phyloP scores from a whole-genome alignment of 2,113 vertebrate species.

The Apeltes quadracus region DNA sequence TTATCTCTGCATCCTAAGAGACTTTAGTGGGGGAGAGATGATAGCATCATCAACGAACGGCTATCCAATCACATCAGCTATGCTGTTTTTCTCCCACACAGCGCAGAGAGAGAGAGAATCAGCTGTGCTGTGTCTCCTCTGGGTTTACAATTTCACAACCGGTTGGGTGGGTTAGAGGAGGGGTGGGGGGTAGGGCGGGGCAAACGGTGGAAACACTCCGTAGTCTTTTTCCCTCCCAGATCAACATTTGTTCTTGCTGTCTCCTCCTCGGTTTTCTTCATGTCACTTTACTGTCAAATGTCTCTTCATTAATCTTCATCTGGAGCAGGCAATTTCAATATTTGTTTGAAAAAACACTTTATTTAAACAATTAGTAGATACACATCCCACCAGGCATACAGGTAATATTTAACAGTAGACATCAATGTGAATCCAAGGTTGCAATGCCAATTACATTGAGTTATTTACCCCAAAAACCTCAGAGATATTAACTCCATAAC shows the following conservation, averaged over 20 bases:
- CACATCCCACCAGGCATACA: background rate
- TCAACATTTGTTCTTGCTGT: constrained; percentile 14
- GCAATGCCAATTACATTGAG: background rate
- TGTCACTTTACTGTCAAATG: constrained; percentile 40
- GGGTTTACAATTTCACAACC: too few relatives aligned
- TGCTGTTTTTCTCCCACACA: constrained; percentile 28
- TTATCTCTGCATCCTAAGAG: constrained; percentile 1
- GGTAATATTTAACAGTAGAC: background rate
- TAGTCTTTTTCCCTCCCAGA: background rate
- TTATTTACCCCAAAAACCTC: background rate
- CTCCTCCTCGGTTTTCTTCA: background rate
- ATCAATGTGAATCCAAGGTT: background rate
- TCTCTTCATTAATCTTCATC: constrained; percentile 31
- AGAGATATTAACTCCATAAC: background rate
- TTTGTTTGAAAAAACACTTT: background rate
- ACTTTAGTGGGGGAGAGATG: constrained; percentile 24
- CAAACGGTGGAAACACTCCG: too few relatives aligned
- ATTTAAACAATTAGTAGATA: background rate
- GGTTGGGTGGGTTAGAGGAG: too few relatives aligned
- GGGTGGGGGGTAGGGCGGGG: too few relatives aligned
- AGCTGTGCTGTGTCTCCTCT: background rate
- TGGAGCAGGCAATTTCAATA: background rate
- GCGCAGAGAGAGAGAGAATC: constrained; percentile 1
- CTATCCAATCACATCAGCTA: constrained; percentile 31
- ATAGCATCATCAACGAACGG: constrained; percentile 41